Base-by-base conservation (phyloP, 1,140 invertebrate genomes). In the Oryzaephilus surinamensis region DNA sequence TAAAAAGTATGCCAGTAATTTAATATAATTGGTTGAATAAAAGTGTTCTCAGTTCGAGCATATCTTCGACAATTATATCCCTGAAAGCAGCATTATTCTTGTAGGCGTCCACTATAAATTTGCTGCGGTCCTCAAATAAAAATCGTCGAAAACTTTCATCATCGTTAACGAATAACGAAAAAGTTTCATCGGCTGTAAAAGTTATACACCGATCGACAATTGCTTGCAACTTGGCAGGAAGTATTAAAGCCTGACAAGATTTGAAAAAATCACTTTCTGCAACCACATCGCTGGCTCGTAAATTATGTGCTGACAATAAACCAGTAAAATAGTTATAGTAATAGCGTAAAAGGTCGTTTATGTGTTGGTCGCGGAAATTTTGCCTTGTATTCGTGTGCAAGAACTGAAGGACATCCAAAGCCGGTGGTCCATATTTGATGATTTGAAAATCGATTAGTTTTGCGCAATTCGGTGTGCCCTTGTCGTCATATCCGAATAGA, bases 391-490 rank as follows among this genome's bases (percentile, higher is more conserved):
- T 64, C 16, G 56, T 32, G 31, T 61, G 63, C 1, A 66, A 32
- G 21, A 64, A 56, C 1, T 50, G 40, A 45, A 61, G 57, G 4
- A 67, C 18, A 31, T 67, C 65, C 17, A 64, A 61, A 0, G 58
- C 55, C 0, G 62, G 62, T 7, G 61, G 61, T 0, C 49, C 62
- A 40, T 63, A 65, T 6, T 60, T 50, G 5, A 62, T 24, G 24
- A 60, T 60, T 39, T 66, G 64, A 41, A 46, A 68, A 45, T 68
- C 65, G 21, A 68, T 36, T 0, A 68, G 32, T 19, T 66, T 27
- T 4, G 57, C 58, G 7, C 58, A 56, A 0, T 37, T 44, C 0
- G 57, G 59, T 3, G 35, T 33, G 0, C 46, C 47, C n/a, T n/a
- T n/a, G 3, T 48, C 50, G 2, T 63, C 52, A 31, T 71, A 67